Evolutionary conservation across 1,140 invertebrate species (phyloP), one percentile per base, ranked within the genome.

Genomic region (Drosophila funebris): DNA sequence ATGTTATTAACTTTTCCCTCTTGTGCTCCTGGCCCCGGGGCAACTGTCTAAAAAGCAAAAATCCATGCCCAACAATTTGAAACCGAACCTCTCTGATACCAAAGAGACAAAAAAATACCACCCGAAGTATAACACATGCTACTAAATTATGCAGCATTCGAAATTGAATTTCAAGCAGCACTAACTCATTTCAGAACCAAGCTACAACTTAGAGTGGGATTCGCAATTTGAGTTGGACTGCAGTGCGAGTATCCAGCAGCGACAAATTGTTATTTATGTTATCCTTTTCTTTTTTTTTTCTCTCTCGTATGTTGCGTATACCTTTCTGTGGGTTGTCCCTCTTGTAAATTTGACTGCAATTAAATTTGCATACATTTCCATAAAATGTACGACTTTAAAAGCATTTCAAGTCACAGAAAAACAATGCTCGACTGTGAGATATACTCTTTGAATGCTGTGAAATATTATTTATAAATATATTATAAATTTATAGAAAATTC

Each of bases 311-410:
- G 22, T 4, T 46, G 13, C 36, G 9, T 31, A n/a, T 43, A 62
- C 54, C 61, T 37, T 63, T 72, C 36, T 66, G 50, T 44, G 22
- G 43, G 39, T 58, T 67, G 44, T 67, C 39, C 33, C 61, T 73
- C 63, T 69, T 52, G 66, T 77, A 79, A 83, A 88, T 88, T 88
- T 68, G 58, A 71, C 69, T 83, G 83, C 84, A 88, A 88, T 88
- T 88, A 88, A 87, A 88, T 88, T 88, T 88, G 78, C 83, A 88
- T 88, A 79, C 73, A 88, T 89, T 88, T 88, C 73, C 84, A 88
- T 83, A 88, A 88, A 75, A 66, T 68, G 48, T 73, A 57, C n/a
- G 31, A 58, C 60, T 75, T 71, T 71, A 60, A 71, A 75, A 71
- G 67, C 67, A 53, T 63, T 75, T 13, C 11, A 9, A 50, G 29